Conservation (phyloP, 2,797 vertebrate genomes). For the Manis pentadactyla region DNA sequence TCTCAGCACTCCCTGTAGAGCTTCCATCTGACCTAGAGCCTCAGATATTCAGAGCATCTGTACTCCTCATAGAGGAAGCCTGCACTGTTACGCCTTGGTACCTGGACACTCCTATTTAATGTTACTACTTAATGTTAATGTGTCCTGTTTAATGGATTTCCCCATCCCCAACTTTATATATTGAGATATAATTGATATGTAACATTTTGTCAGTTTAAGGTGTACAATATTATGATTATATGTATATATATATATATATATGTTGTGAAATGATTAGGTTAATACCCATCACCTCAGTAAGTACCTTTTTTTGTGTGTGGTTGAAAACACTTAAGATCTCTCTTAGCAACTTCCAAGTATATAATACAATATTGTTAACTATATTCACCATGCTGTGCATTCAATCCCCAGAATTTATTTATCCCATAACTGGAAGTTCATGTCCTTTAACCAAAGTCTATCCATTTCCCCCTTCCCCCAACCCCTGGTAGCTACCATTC, state of each 20-base stretch:
- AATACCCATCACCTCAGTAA: neutral
- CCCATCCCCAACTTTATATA: neutral
- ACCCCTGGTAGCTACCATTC: neutral
- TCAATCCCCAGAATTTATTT: neutral
- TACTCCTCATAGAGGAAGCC: neutral
- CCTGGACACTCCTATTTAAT: neutral
- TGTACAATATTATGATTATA: neutral
- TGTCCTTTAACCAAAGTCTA: neutral
- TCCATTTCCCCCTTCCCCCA: neutral
- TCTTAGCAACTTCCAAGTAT: neutral
- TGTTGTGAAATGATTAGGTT: neutral
- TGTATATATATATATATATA: neutral
- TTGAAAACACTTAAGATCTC: neutral
- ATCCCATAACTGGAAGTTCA: too few relatives aligned
- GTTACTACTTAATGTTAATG: neutral
- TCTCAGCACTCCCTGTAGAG: neutral
- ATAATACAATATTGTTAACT: neutral
- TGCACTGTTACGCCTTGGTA: neutral
- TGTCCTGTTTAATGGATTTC: neutral
- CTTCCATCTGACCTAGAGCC: neutral
- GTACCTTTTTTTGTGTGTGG: neutral
- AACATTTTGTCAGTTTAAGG: neutral
- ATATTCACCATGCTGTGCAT: neutral
- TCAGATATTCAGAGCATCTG: neutral
- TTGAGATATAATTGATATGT: neutral